Conservation (phyloP, 2,888 invertebrate species). For the Cryptocheilus praepositus region DNA sequence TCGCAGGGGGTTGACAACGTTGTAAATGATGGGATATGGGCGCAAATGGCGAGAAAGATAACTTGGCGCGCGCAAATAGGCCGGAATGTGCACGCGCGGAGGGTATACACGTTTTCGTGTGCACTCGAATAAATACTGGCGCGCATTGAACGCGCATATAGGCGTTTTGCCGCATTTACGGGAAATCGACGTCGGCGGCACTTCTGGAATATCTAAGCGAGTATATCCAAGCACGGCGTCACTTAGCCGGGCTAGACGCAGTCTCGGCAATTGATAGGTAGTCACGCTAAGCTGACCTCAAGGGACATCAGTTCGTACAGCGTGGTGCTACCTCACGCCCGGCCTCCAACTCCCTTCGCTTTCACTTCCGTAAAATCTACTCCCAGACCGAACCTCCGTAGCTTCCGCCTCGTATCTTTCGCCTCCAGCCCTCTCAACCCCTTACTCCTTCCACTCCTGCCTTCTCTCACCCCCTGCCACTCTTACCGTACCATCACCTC, state of each 20-base stretch:
- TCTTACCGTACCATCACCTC: slow-evolving; percentile 1
- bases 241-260: slow-evolving; percentile 53
- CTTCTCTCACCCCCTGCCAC: slow-evolving; percentile 18
- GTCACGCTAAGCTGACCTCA: slow-evolving; percentile 64
- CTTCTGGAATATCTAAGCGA: slow-evolving; percentile 25
- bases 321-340: slow-evolving; percentile 10
- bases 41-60: slow-evolving; percentile 4
- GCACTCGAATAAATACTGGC: background rate
- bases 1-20: no score
- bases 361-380: slow-evolving; percentile 51
- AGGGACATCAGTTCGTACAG: slow-evolving; percentile 60
- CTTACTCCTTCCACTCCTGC: slow-evolving; percentile 20
- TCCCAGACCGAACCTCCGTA: slow-evolving; percentile 47
- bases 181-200: slow-evolving; percentile 38
- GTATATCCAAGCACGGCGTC: slow-evolving; percentile 54
- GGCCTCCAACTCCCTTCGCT: slow-evolving; percentile 11
- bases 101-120: background rate
- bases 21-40: no score
- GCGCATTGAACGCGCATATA: no score
- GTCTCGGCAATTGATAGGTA: slow-evolving; percentile 64
- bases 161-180: slow-evolving; percentile 38
- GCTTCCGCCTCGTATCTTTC: slow-evolving; percentile 56
- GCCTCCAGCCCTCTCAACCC: slow-evolving; percentile 37
- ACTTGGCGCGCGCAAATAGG: background rate
- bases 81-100: no score